Evolutionary conservation across 2,888 invertebrate species (phyloP).

Genomic region (Mythimna loreyi): DNA sequence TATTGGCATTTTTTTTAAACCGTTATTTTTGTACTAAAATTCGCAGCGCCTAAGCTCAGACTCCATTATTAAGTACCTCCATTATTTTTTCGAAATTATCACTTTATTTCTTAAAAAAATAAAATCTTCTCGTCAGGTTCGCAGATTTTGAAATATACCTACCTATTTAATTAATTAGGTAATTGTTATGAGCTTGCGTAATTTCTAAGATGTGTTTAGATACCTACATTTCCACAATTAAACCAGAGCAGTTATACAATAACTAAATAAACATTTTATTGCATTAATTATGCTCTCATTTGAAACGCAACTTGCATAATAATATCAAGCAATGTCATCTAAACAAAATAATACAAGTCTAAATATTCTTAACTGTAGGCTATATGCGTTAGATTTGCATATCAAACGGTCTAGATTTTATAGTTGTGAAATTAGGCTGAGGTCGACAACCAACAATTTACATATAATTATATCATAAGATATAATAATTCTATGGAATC

Average conservation of each 20-base stretch:
- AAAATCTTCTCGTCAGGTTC: too few species aligned
- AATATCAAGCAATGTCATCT: conserved; percentile 47
- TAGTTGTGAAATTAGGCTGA: conserved; percentile 64
- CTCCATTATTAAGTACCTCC: too few species aligned
- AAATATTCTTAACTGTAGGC: conserved; percentile 41
- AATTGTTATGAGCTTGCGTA: neutral
- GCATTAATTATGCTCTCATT: conserved; percentile 30
- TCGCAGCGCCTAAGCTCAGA: too few species aligned
- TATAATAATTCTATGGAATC: conserved; percentile 53
- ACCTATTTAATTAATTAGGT: neutral
- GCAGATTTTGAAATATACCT: too few species aligned
- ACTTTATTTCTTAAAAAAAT: too few species aligned
- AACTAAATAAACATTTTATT: conserved; percentile 17
- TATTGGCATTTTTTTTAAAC: too few species aligned
- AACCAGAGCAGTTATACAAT: conserved; percentile 12
- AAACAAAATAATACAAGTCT: conserved; percentile 27
- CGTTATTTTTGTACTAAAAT: too few species aligned
- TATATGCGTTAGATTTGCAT: conserved; percentile 55
- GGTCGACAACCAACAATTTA: conserved; percentile 56
- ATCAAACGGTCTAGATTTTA: conserved; percentile 54
- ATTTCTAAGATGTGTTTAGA: neutral
- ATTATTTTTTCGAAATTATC: too few species aligned
- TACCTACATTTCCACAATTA: neutral
- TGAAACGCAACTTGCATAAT: conserved; percentile 31
- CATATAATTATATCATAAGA: conserved; percentile 51